Percentiles rank a stretch among this genome's conserved stretches.
Evolutionary conservation across 2,888 invertebrate species (phyloP).

Genomic region (Lochmaea capreae): DNA sequence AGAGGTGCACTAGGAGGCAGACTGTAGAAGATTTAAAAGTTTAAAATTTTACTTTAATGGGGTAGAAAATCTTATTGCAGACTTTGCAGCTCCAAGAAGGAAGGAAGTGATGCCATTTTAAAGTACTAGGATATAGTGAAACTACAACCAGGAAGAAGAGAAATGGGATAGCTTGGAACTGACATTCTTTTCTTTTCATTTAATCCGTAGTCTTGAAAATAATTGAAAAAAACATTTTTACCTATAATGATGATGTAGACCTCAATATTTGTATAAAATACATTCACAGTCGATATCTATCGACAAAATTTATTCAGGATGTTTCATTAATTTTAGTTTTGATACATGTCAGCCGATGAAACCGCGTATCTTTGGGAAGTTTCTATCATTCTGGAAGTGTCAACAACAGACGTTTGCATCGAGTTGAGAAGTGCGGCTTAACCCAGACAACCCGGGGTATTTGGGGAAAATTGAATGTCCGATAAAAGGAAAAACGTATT

Average conservation of each 20-base stretch:
- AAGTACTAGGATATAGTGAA: too few species aligned
- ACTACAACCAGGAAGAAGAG: too few species aligned
- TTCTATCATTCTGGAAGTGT: conserved; percentile 29
- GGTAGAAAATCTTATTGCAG: too few species aligned
- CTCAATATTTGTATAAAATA: neutral
- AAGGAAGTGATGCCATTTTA: too few species aligned
- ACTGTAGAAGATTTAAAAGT: too few species aligned
- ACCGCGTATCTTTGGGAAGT: conserved; percentile 26
- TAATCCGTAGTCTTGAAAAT: too few species aligned
- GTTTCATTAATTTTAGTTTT: conserved; percentile 26
- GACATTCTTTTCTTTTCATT: too few species aligned
- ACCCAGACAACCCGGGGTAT: conserved; percentile 22
- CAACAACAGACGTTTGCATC: conserved; percentile 31
- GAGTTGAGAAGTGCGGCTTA: conserved; percentile 28
- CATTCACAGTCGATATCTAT: neutral
- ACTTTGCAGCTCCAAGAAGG: too few species aligned
- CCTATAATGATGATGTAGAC: neutral
- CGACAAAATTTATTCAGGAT: conserved; percentile 15
- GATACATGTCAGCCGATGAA: conserved; percentile 29
- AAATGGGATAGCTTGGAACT: too few species aligned
- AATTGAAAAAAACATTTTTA: too few species aligned
- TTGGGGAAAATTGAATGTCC: conserved; percentile 25
- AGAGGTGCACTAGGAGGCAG: too few species aligned
- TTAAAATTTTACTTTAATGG: too few species aligned
- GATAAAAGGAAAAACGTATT: conserved; percentile 12